Conservation (phyloP, 2,797 vertebrate genomes). For the Epinephelus malabaricus region DNA sequence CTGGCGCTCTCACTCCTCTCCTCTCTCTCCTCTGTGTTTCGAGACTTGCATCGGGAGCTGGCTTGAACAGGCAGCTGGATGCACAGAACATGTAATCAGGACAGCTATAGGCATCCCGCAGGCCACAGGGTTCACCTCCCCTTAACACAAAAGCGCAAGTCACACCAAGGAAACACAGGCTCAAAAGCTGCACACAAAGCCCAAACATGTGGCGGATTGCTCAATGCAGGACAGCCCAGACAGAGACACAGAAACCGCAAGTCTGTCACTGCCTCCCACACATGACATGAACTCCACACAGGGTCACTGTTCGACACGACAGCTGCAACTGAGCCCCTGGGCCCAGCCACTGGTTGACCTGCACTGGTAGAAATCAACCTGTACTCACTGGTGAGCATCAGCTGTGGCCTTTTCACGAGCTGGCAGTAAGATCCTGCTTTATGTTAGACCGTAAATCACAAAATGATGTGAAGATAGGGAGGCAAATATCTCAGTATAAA, state of each 20-base stretch:
- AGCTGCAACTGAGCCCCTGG: conserved; percentile 69
- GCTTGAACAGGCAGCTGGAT: conserved; percentile 64
- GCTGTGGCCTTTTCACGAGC: conserved; percentile 28
- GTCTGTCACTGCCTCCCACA: conserved; percentile 77
- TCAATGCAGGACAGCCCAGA: conserved; percentile 73
- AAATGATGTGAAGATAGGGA: not conserved
- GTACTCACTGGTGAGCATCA: conserved; percentile 26
- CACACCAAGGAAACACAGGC: conserved; percentile 71
- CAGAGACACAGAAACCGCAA: conserved; percentile 78
- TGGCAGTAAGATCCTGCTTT: not conserved
- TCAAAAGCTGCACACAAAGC: conserved; percentile 71
- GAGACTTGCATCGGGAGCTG: conserved; percentile 32
- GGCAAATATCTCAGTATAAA: not conserved
- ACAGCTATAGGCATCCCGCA: conserved; percentile 61
- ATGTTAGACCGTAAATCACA: not conserved
- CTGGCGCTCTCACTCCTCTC: conserved; percentile 27
- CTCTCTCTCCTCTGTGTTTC: conserved; percentile 35
- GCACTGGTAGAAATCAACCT: conserved; percentile 57
- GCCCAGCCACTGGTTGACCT: conserved; percentile 54
- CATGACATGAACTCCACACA: conserved; percentile 75
- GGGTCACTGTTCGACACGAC: conserved; percentile 77
- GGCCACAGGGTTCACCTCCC: conserved; percentile 65
- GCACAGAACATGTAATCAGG: conserved; percentile 76
- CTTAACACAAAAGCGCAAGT: conserved; percentile 72
- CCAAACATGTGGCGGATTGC: conserved; percentile 80